phyloP scores from a whole-genome alignment of 2,888 invertebrate genomes.

The Gari tellinella region DNA sequence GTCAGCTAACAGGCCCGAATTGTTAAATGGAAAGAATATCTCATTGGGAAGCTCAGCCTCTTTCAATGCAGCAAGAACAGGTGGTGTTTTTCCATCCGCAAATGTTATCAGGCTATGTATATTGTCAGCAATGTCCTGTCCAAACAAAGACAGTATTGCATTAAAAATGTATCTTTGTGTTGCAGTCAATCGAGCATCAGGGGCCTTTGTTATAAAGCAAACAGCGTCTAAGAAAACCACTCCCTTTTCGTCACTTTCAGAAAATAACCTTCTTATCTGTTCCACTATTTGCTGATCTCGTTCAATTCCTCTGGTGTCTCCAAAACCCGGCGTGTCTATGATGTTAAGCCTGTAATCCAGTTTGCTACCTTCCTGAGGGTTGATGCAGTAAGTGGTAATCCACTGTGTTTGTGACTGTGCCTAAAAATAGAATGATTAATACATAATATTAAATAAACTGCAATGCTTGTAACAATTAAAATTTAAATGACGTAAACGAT shows the following conservation, averaged over 20 bases:
- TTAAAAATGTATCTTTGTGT: constrained; percentile 62
- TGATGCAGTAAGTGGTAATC: constrained; percentile 49
- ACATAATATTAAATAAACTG: not conserved
- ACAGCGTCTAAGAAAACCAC: constrained; percentile 57
- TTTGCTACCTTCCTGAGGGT: constrained; percentile 19
- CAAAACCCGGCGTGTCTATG: constrained; percentile 48
- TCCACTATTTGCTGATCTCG: constrained; percentile 32
- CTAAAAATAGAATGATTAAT: constrained; percentile 13
- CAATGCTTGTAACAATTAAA: too few species aligned
- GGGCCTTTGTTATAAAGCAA: constrained; percentile 61
- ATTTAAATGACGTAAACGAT: too few species aligned
- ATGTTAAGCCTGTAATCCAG: constrained; percentile 32
- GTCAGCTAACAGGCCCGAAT: constrained; percentile 59
- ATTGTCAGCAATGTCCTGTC: constrained; percentile 56
- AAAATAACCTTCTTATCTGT: constrained; percentile 28
- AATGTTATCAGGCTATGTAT: constrained; percentile 61
- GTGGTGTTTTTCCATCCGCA: constrained; percentile 61
- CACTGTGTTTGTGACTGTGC: constrained; percentile 50
- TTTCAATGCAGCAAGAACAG: constrained; percentile 51
- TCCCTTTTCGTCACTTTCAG: constrained; percentile 22
- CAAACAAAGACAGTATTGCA: constrained; percentile 57
- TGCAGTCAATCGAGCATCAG: constrained; percentile 53
- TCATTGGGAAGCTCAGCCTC: constrained; percentile 51
- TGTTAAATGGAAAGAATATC: constrained; percentile 53
- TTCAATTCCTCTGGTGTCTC: constrained; percentile 35